These are phyloP conservation scores for Cordilura impudica DNA, from an alignment of 2,888 invertebrate genomes.

Conservation along the genomic window DNA sequence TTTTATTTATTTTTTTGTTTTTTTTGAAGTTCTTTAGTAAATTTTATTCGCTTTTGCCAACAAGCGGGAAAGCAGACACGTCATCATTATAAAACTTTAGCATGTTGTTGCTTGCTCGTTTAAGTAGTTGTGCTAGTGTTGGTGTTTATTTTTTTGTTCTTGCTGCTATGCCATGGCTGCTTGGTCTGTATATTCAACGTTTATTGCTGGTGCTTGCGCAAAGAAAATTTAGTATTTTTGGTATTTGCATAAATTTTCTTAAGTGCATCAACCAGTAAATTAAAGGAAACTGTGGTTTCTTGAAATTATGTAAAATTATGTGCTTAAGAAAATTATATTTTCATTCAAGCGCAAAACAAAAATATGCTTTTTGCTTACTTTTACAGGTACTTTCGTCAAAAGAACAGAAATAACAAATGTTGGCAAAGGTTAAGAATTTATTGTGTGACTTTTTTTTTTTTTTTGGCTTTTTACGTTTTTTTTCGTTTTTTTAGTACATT, in stretches of 20 bases:
- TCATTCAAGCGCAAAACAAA: constrained; percentile 50
- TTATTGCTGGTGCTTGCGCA: background rate
- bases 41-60: constrained; percentile 28
- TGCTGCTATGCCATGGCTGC: background rate
- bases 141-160: background rate
- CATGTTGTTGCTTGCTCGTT: background rate
- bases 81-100: constrained; percentile 14
- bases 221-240: constrained; percentile 72
- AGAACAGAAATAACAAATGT: background rate
- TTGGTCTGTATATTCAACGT: background rate
- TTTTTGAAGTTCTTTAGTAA: background rate
- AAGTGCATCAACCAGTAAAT: constrained; percentile 75
- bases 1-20: background rate
- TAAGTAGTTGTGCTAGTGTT: background rate
- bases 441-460: too few relatives aligned
- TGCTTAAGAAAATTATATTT: constrained; percentile 62
- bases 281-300: constrained; percentile 63
- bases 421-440: background rate
- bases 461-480: background rate
- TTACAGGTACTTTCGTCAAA: background rate
- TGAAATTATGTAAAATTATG: constrained; percentile 62
- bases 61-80: constrained; percentile 33
- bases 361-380: constrained; percentile 17
- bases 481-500: background rate
- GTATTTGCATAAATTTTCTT: constrained; percentile 76